Evolutionary conservation across 1,140 invertebrate genomes (phyloP), one percentile per base, ranked within the genome.

Genomic region (Phortica variegata): DNA sequence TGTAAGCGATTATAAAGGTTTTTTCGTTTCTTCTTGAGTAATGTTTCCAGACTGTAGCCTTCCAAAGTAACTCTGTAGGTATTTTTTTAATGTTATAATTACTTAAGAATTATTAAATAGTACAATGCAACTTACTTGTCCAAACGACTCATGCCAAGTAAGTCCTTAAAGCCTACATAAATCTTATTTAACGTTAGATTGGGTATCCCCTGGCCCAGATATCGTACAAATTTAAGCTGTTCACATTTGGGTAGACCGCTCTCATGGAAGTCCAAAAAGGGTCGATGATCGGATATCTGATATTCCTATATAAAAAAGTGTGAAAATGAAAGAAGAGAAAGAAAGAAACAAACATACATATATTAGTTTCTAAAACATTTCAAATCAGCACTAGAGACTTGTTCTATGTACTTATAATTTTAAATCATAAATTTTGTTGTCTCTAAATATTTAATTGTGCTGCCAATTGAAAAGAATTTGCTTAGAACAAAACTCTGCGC

Each of bases 261-360:
- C 70, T 75, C 72, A 70, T 75, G 72, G 66, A 75, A 75, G 65
- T 75, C 72, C 72, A 75, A 70, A 74, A 75, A 75, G 68, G 72
- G 72, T 72, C 72, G 60, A 75, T 75, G 72, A 75, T 75, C 72
- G 66, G 71, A 66, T 61, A 75, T 73, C 68, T 75, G 70, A 74
- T 75, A 75, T 73, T 74, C 72, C 72, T 75, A 41, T 33, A 3
- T 34, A 34, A 3, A 34, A 29, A 13, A 32, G 16, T 17, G 21
- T 40, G 18, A 49, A 47, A 42, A 49, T 60, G 53, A 52, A 33
- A n/a, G n/a, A n/a, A n/a, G n/a, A n/a, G n/a, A n/a, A n/a, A n/a
- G n/a, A n/a, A n/a, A n/a, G n/a, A n/a, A n/a, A n/a, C n/a, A n/a
- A n/a, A n/a, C n/a, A n/a, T n/a, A n/a, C n/a, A n/a, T n/a, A n/a